These are phyloP conservation scores for Drosophila miranda DNA, from an alignment of 1,140 invertebrate species.

Conservation along the genomic window DNA sequence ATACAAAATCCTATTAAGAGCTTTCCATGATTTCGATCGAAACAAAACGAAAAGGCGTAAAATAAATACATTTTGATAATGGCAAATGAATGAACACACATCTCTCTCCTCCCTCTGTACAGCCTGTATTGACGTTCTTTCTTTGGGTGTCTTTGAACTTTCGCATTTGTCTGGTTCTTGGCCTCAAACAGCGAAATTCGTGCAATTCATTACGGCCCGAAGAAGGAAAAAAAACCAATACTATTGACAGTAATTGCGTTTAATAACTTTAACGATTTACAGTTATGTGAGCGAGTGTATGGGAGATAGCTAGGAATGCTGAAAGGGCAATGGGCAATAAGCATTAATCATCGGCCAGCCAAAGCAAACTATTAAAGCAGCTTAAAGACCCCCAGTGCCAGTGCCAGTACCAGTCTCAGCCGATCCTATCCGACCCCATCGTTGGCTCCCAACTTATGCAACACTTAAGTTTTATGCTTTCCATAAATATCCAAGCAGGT, in stretches of 20 bases:
- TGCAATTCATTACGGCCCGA: conserved; percentile 69
- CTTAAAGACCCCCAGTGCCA: conserved; percentile 25
- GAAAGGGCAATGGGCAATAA: conserved; percentile 50
- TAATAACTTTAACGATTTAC: conserved; percentile 70
- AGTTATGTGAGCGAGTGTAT: conserved; percentile 56
- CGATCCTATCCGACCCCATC: conserved; percentile 16
- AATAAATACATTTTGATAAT: conserved; percentile 67
- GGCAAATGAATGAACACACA: conserved; percentile 59
- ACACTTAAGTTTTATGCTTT: conserved; percentile 75
- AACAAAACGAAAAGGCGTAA: conserved; percentile 25
- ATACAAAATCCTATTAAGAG: conserved; percentile 75
- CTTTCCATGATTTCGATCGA: conserved; percentile 45
- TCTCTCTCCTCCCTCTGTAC: neutral
- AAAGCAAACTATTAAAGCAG: conserved; percentile 56
- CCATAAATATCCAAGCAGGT: conserved; percentile 64
- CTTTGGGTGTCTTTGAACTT: conserved; percentile 73
- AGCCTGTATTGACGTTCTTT: neutral
- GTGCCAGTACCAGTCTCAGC: neutral
- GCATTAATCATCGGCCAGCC: conserved; percentile 65
- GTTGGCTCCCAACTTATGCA: conserved; percentile 66
- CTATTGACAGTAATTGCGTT: conserved; percentile 75
- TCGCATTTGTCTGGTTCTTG: conserved; percentile 46
- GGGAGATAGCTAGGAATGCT: conserved; percentile 27
- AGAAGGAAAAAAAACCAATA: conserved; percentile 38
- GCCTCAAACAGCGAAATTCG: conserved; percentile 48